A percentile compares a stretch with the other conserved stretches of the same genome.
Evolutionary conservation across 2,113 vertebrate species (phyloP).

Genomic region (Larimichthys crocea): DNA sequence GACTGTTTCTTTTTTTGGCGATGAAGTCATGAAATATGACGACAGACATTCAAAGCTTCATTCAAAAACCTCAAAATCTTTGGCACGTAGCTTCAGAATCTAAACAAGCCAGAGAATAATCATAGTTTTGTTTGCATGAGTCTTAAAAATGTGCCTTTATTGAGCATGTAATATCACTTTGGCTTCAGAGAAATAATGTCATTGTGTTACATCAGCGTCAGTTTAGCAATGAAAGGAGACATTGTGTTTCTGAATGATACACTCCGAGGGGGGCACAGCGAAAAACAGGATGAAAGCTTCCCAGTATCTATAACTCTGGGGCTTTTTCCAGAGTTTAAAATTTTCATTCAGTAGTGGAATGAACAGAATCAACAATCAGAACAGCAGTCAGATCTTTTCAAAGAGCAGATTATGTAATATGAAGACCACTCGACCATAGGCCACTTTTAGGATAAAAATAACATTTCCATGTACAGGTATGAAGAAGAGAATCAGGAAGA

Average conservation of each 20-base stretch:
- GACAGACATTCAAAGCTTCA: too few species aligned
- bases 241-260: conserved; percentile 38
- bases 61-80: too few species aligned
- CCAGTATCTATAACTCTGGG: neutral
- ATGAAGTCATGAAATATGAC: too few species aligned
- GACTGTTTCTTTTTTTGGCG: too few species aligned
- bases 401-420: conserved; percentile 3
- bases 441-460: neutral
- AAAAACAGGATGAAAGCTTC: neutral
- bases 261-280: conserved; percentile 1
- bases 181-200: conserved; percentile 12
- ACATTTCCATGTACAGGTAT: neutral
- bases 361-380: neutral
- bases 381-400: neutral
- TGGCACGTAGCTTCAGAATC: neutral
- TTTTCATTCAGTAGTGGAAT: neutral
- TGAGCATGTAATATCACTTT: neutral
- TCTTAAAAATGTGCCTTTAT: neutral
- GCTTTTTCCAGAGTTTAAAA: neutral
- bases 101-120: neutral
- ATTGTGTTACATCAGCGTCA: conserved; percentile 28
- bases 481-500: neutral
- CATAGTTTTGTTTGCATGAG: neutral
- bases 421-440: neutral
- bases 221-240: conserved; percentile 23